A percentile compares a stretch with the other conserved stretches of the same genome.
These are phyloP conservation scores for Druon quercuslanigerum DNA, from an alignment of 1,140 invertebrate genomes.

Conservation along the genomic window DNA sequence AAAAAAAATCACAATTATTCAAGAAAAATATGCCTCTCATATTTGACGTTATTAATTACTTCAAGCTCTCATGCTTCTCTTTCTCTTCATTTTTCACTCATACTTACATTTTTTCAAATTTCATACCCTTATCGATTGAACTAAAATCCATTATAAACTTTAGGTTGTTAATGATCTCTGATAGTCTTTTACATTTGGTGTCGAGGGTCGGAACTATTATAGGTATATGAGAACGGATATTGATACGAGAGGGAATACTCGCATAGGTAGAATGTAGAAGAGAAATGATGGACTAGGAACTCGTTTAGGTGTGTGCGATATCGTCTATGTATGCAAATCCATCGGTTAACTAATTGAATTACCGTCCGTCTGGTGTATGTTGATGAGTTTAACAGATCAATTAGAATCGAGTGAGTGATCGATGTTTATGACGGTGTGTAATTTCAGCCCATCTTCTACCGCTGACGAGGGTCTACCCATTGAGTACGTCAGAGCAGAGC, in stretches of 20 bases:
- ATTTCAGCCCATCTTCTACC: conserved; percentile 62
- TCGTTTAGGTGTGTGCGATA: conserved; percentile 36
- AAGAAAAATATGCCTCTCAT: too few species aligned
- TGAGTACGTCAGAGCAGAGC: conserved; percentile 56
- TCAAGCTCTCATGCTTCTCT: not conserved
- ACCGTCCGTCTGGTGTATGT: conserved; percentile 47
- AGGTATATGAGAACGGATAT: conserved; percentile 27
- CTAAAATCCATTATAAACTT: not conserved
- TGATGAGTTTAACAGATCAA: conserved; percentile 44
- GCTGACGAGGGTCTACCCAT: conserved; percentile 51
- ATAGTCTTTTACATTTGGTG: not conserved
- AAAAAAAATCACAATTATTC: too few species aligned
- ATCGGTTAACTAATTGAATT: conserved; percentile 52
- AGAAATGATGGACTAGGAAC: conserved; percentile 30
- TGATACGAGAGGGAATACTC: conserved; percentile 32
- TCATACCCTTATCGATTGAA: not conserved
- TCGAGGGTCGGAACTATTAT: conserved; percentile 37
- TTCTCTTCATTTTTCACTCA: not conserved
- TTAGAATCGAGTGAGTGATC: conserved; percentile 49
- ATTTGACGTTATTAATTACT: too few species aligned
- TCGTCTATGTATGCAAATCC: conserved; percentile 44
- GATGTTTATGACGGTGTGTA: conserved; percentile 42
- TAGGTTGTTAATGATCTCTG: not conserved
- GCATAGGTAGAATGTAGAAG: conserved; percentile 3
- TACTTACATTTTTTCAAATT: not conserved